Conservation (phyloP, 2,888 invertebrate genomes). For the Mongoloraphidia duomilia region DNA sequence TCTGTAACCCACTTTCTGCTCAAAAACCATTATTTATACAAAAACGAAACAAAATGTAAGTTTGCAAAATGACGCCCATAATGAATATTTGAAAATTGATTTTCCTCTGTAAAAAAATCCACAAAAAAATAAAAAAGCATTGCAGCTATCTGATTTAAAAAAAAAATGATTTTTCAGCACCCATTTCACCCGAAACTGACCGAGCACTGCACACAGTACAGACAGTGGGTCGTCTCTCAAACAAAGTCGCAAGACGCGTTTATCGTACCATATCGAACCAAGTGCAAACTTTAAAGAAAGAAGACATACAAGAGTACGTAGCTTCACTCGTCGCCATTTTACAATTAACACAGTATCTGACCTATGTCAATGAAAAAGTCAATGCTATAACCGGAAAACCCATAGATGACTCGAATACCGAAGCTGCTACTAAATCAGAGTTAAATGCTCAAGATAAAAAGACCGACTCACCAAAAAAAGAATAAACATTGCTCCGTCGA, state of each 20-base stretch:
- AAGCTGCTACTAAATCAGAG: too few relatives aligned
- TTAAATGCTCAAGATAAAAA: too few relatives aligned
- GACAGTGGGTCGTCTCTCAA: conserved; percentile 55
- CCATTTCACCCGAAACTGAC: conserved; percentile 43
- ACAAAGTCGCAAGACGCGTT: conserved; percentile 54
- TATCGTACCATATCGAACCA: conserved; percentile 49
- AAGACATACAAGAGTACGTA: conserved; percentile 34
- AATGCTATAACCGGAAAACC: neutral
- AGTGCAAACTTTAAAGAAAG: conserved; percentile 30
- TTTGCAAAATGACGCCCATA: too few relatives aligned
- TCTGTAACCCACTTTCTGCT: too few relatives aligned
- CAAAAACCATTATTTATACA: too few relatives aligned
- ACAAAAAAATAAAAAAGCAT: too few relatives aligned
- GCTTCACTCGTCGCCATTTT: conserved; percentile 33
- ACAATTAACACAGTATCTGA: conserved; percentile 33
- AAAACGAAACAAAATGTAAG: too few relatives aligned
- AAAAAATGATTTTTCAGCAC: conserved; percentile 32
- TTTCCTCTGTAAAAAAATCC: too few relatives aligned
- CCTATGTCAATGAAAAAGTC: conserved; percentile 25
- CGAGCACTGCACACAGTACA: conserved; percentile 56
- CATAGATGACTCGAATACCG: too few relatives aligned
- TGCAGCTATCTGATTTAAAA: neutral
- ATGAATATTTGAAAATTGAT: too few relatives aligned
- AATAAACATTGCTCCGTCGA: too few relatives aligned
- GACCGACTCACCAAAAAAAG: too few relatives aligned